A percentile compares a stretch with the other conserved stretches of the same genome.
phyloP scores from a whole-genome alignment of 1,140 invertebrate genomes.

The Zaprionus camerounensis region DNA sequence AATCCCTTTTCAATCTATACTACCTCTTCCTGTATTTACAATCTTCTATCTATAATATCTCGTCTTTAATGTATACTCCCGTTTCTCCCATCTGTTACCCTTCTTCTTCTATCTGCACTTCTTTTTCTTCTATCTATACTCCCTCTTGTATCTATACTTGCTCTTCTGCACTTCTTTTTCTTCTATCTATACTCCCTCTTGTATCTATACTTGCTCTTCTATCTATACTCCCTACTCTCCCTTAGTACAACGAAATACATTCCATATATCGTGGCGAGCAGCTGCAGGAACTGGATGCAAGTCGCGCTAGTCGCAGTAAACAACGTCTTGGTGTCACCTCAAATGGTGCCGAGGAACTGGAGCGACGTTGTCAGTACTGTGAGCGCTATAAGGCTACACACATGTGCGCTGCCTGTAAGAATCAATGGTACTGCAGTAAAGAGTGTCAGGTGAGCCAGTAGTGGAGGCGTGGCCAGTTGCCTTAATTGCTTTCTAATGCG shows the following conservation, averaged over 20 bases:
- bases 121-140: too few species aligned
- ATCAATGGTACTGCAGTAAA: constrained; percentile 95
- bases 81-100: too few species aligned
- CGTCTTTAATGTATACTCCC: too few species aligned
- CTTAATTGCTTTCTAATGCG: neutral
- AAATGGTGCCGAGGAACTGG: constrained; percentile 41
- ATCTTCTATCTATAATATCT: too few species aligned
- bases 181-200: neutral
- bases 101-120: too few species aligned
- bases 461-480: neutral
- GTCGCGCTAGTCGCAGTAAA: constrained; percentile 14
- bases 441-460: constrained; percentile 91
- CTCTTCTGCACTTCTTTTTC: too few species aligned
- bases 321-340: neutral
- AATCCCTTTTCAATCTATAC: neutral
- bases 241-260: constrained; percentile 43
- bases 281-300: constrained; percentile 16
- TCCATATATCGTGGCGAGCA: constrained; percentile 38
- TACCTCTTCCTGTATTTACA: too few species aligned
- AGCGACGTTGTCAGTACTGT: constrained; percentile 90
- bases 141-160: neutral
- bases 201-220: too few species aligned
- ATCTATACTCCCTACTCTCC: neutral
- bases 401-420: constrained; percentile 93
- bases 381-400: constrained; percentile 91